These are phyloP conservation scores for Chaunax sp. DNA, from an alignment of 2,797 vertebrate species.

Conservation along the genomic window DNA sequence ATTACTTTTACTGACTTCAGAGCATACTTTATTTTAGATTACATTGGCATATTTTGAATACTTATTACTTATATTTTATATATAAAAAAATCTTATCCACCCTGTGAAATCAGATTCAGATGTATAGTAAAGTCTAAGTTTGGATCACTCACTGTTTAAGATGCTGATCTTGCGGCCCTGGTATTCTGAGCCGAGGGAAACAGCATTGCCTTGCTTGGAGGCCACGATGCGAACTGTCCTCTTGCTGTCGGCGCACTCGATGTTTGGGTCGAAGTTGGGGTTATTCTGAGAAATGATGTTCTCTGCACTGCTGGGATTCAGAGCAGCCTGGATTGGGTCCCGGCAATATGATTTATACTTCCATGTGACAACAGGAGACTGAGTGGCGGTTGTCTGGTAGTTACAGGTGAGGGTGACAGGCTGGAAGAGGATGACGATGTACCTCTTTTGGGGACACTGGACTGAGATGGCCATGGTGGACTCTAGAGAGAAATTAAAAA, in stretches of 20 bases:
- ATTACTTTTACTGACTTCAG: too few species aligned
- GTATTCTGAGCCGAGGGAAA: constrained; percentile 84
- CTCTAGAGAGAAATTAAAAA: constrained; percentile 65
- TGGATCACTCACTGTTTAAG: constrained; percentile 73
- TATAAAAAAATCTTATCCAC: too few species aligned
- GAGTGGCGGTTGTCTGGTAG: constrained; percentile 72
- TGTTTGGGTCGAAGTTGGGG: constrained; percentile 90
- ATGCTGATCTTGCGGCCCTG: constrained; percentile 90
- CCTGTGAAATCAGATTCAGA: too few species aligned
- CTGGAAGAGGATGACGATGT: constrained; percentile 91
- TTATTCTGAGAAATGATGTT: constrained; percentile 84
- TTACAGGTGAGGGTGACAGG: constrained; percentile 87
- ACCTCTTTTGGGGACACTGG: constrained; percentile 81
- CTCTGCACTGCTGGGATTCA: constrained; percentile 85
- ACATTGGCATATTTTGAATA: too few species aligned
- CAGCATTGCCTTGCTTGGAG: constrained; percentile 83
- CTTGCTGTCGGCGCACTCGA: constrained; percentile 87
- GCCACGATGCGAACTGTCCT: constrained; percentile 88
- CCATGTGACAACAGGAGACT: constrained; percentile 85
- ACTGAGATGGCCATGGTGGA: constrained; percentile 81
- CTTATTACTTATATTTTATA: too few species aligned
- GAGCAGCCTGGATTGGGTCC: constrained; percentile 87
- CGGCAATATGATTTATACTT: constrained; percentile 91
- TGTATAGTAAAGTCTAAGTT: fast-evolving
- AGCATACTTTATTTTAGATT: too few species aligned